These are phyloP conservation scores for Aromia moschata DNA, from an alignment of 2,888 invertebrate genomes.

Conservation along the genomic window DNA sequence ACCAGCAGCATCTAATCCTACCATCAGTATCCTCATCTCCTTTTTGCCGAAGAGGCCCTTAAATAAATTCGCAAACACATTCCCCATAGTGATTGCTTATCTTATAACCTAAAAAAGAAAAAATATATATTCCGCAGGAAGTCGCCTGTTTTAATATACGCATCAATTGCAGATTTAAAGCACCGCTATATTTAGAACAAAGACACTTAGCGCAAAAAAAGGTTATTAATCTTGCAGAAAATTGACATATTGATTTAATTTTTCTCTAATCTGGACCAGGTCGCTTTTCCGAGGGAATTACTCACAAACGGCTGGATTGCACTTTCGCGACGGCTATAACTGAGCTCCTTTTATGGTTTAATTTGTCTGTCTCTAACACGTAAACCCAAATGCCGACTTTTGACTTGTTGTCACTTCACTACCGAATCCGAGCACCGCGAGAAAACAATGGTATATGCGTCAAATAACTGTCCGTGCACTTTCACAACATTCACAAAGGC, in stretches of 20 bases:
- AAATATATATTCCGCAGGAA: constrained; percentile 17
- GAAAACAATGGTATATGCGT: constrained; percentile 49
- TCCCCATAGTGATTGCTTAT: constrained; percentile 87
- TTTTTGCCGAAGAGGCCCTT: constrained; percentile 99
- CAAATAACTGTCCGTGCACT: constrained; percentile 32
- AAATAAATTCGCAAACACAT: constrained; percentile 96
- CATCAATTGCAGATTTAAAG: constrained; percentile 21
- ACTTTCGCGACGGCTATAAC: background rate
- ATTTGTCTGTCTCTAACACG: constrained; percentile 28
- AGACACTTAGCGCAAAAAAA: constrained; percentile 51
- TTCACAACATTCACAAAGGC: constrained; percentile 18
- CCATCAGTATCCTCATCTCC: constrained; percentile 99
- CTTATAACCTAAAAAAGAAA: constrained; percentile 53
- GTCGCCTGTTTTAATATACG: constrained; percentile 12
- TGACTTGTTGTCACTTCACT: constrained; percentile 66
- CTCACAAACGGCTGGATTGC: constrained; percentile 1
- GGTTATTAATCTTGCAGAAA: constrained; percentile 57
- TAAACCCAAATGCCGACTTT: constrained; percentile 61
- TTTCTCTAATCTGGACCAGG: constrained; percentile 13
- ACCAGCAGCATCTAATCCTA: constrained; percentile 99
- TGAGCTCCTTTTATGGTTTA: constrained; percentile 17
- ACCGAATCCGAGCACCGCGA: constrained; percentile 27
- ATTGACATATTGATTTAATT: constrained; percentile 60
- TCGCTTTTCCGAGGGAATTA: background rate
- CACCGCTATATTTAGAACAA: constrained; percentile 55